These are phyloP conservation scores for Drosophila acutilabella DNA, from an alignment of 2,888 invertebrate species.

Conservation along the genomic window DNA sequence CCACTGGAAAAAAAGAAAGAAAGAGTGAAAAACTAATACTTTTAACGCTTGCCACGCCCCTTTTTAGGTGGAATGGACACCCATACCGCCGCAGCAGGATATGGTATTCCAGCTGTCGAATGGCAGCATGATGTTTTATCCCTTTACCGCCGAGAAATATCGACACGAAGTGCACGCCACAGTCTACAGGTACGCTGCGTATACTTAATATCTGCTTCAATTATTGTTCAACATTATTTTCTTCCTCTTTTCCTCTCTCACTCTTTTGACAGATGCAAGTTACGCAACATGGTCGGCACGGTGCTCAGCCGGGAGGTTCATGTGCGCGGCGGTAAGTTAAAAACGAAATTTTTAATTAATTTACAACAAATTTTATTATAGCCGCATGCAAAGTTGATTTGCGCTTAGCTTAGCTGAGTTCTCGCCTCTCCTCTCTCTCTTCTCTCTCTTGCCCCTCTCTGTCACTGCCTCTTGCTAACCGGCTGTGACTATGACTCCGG, in stretches of 20 bases:
- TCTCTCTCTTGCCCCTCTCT: not conserved
- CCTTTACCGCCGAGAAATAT: slow-evolving; percentile 93
- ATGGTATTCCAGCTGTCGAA: slow-evolving; percentile 91
- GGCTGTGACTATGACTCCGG: slow-evolving; percentile 1
- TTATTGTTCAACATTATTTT: slow-evolving; percentile 1
- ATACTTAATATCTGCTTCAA: slow-evolving; percentile 36
- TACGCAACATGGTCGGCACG: slow-evolving; percentile 90
- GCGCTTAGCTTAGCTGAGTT: slow-evolving; percentile 60
- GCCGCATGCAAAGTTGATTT: slow-evolving; percentile 64
- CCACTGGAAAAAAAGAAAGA: not conserved
- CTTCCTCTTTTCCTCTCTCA: not conserved
- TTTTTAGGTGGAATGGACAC: slow-evolving; percentile 90
- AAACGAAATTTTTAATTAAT: slow-evolving; percentile 58
- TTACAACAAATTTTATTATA: slow-evolving; percentile 60
- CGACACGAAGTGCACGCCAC: slow-evolving; percentile 94
- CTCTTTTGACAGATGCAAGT: slow-evolving; percentile 85
- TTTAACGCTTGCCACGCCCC: no score
- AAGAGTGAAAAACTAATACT: slow-evolving; percentile 18
- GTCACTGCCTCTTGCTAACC: slow-evolving; percentile 11
- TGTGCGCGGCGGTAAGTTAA: slow-evolving; percentile 93
- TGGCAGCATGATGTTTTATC: slow-evolving; percentile 94
- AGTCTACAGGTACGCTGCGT: slow-evolving; percentile 89
- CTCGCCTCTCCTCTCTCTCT: not conserved
- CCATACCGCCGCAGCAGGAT: slow-evolving; percentile 89
- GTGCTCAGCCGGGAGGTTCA: slow-evolving; percentile 94